phyloP scores from a whole-genome alignment of 1,140 invertebrate species.

The Teleogryllus occipitalis region DNA sequence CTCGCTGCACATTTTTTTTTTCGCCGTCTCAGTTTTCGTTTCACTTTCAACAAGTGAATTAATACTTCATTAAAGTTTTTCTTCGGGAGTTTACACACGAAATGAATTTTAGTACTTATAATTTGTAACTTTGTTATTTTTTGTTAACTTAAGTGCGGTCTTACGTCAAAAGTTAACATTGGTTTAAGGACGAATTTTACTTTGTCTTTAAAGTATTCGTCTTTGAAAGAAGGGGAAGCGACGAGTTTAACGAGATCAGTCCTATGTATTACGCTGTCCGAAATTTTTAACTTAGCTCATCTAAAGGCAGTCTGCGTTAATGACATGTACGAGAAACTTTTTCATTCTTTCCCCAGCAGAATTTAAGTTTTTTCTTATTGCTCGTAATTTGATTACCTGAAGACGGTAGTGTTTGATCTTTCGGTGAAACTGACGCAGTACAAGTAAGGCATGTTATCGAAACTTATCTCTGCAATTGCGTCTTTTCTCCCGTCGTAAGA shows the following conservation, averaged over 20 bases:
- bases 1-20: neutral
- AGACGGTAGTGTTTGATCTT: no score
- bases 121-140: slow-evolving; percentile 6
- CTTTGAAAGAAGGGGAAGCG: neutral
- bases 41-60: slow-evolving; percentile 1
- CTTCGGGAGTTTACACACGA: neutral
- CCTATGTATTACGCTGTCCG: neutral
- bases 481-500: no score
- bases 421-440: no score
- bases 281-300: neutral
- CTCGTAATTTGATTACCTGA: no score
- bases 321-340: no score
- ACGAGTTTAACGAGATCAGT: neutral
- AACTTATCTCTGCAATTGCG: no score
- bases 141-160: neutral
- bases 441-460: no score
- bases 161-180: slow-evolving; percentile 5
- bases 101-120: slow-evolving; percentile 6
- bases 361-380: no score
- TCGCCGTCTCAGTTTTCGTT: neutral
- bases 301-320: no score
- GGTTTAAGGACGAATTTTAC: neutral
- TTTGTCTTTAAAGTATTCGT: neutral
- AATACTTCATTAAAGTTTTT: neutral
- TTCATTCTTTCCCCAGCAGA: no score